phyloP scores from a whole-genome alignment of 2,888 invertebrate species.

The Asteroscopus sphinx region DNA sequence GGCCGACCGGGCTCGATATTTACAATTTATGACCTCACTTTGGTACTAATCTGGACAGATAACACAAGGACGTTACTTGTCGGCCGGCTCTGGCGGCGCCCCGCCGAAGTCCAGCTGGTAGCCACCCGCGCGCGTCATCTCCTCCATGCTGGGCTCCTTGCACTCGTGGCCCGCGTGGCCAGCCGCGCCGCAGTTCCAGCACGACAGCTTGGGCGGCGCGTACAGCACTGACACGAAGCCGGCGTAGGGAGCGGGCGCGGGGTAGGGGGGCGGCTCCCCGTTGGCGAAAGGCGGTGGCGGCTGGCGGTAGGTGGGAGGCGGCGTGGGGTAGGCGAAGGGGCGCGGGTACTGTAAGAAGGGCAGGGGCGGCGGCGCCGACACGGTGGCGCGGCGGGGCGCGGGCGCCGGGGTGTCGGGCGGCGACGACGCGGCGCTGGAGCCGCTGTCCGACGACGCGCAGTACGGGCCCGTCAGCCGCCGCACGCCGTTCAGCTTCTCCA shows the following conservation, averaged over 20 bases:
- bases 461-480: slow-evolving; percentile 83
- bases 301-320: slow-evolving; percentile 81
- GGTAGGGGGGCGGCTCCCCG: slow-evolving; percentile 84
- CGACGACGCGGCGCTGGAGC: slow-evolving; percentile 80
- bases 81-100: slow-evolving; percentile 81
- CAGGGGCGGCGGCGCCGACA: slow-evolving; percentile 69
- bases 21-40: slow-evolving; percentile 68
- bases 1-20: slow-evolving; percentile 57
- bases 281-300: slow-evolving; percentile 84
- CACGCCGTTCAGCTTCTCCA: slow-evolving; percentile 90
- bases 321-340: slow-evolving; percentile 80
- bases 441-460: slow-evolving; percentile 81
- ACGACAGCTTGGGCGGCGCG: slow-evolving; percentile 92
- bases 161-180: slow-evolving; percentile 96
- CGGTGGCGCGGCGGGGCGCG: slow-evolving; percentile 70
- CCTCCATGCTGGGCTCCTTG: slow-evolving; percentile 97
- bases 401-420: slow-evolving; percentile 83
- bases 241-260: slow-evolving; percentile 82
- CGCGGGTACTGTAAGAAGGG: slow-evolving; percentile 80
- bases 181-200: slow-evolving; percentile 97
- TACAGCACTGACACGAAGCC: slow-evolving; percentile 87
- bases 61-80: slow-evolving; percentile 72
- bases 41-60: slow-evolving; percentile 64
- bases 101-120: slow-evolving; percentile 92
- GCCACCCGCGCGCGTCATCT: slow-evolving; percentile 94